Evolutionary conservation across 2,888 invertebrate genomes (phyloP), one percentile per base, ranked within the genome.

Genomic region (Tinea pellionella): DNA sequence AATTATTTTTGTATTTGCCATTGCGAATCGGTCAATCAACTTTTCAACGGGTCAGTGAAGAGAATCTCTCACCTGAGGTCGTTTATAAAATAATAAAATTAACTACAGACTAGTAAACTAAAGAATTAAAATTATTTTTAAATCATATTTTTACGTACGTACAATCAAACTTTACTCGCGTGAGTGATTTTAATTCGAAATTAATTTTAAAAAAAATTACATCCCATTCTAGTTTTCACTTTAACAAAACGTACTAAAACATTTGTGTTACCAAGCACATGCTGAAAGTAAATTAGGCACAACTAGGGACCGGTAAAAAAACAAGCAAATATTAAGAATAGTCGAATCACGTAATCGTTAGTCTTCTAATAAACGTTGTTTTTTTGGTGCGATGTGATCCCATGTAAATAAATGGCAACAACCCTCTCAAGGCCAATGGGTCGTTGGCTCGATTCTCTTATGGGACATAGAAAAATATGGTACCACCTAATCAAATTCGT

Each of bases 371-470:
- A 53, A 53, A 53, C 53, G 11, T 53, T 53, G 47, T 47, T 47
- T n/a, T 16, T 47, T 47, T 13, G 13, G 37, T 37, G 37, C 4
- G 9, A 37, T 37, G 47, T 47, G 53, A 53, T 24, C 24, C 53
- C 7, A 53, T 53, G 53, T 24, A 53, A 24, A 53, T 4, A 15
- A 13, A 47, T 18, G 47, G 13, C 47, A 47, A 47, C 53, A 24
- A 53, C 53, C 53, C 53, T 24, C 24, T 53, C 53, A 53, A 53
- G 53, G 53, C 53, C 53, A 53, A 11, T 2, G 18, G 53, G 53
- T 12, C 53, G n/a, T 53, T 53, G 47, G 13, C 47, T 2, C 13
- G 19, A 47, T 47, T 18, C 4, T n/a, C 18, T 47, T 47, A 47
- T 47, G n/a, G 15, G 47, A 16, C 47, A 11, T 47, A 13, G 18